These are phyloP conservation scores for Pocillopora damicornis DNA, from an alignment of 64 coral and sea anemone species.

Conservation along the genomic window DNA sequence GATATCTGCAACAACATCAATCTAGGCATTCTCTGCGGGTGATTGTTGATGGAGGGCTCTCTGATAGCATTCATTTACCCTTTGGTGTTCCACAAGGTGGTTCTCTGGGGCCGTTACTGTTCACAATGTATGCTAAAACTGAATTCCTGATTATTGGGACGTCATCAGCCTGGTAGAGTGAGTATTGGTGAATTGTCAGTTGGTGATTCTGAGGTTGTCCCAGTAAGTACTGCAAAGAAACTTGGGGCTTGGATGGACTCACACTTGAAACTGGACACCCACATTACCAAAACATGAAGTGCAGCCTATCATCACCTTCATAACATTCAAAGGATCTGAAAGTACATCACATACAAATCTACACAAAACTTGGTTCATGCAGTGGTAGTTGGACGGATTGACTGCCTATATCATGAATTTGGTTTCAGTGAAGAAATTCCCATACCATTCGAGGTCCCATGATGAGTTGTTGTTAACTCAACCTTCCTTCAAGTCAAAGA, in stretches of 20 bases:
- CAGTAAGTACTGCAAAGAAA: background rate
- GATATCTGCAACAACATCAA: slow-evolving; percentile 45
- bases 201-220: no score
- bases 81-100: slow-evolving; percentile 7
- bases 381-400: background rate
- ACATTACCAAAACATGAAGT: slow-evolving; percentile 5
- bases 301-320: slow-evolving; percentile 23
- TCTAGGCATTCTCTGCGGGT: background rate
- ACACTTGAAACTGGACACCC: background rate
- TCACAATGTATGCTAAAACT: background rate
- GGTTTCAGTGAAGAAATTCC: no score
- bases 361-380: background rate
- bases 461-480: no score
- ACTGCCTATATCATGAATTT: no score
- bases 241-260: slow-evolving; percentile 23
- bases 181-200: no score
- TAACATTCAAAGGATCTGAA: slow-evolving; percentile 13
- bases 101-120: background rate
- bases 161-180: background rate
- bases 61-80: background rate
- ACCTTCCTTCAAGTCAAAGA: no score
- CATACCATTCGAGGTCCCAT: no score
- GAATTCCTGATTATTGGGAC: slow-evolving; percentile 21
- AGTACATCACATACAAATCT: slow-evolving; percentile 7
- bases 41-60: background rate